Base-by-base conservation (phyloP, 2,888 invertebrate species). In the Nasonia oneida region DNA sequence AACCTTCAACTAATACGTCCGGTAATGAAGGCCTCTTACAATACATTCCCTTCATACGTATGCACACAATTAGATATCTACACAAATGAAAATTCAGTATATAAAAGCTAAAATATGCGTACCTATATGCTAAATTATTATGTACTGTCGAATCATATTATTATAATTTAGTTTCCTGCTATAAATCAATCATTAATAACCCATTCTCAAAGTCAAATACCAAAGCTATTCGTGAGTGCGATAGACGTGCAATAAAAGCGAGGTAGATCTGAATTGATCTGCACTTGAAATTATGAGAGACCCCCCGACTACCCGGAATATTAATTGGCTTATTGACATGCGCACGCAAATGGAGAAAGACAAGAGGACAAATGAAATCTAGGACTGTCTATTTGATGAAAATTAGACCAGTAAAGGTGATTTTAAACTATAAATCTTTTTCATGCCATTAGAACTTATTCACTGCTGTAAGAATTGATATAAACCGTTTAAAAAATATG, bases 1-100 rank as follows among this genome's bases (percentile, higher is more conserved):
- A 6, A 39, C 39, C 39, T 39, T 39, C 39, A 39, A 39, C 6
- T 0, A 39, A 39, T 39, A 39, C 6, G 39, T 15, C 23, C 8
- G 39, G 71, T 79, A 79, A 79, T 79, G 79, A 84, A 84, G 47
- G 79, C 3, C 47, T 47, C 12, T 47, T 47, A 12, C 47, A 47
- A 37, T 29, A 78, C 74, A 47, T 39, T 77, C 39, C 4, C 67
- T 33, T 42, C n/a, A 18, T 18, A 57, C 10, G n/a, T 47, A 64
- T 29, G 50, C 23, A 14, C n/a, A 18, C n/a, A 23, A 15, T 57
- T 57, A 57, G n/a, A 4, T 57, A 57, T 57, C n/a, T n/a, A 57
- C n/a, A 57, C n/a, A 57, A 57, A 57, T 6, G 53, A 0, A 53
- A 18, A 53, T 53, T 3, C 1, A 15, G 5, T 42, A 42, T 42